These are phyloP conservation scores for Xenopus laevis DNA, from an alignment of 2,113 vertebrate species.

Conservation along the genomic window DNA sequence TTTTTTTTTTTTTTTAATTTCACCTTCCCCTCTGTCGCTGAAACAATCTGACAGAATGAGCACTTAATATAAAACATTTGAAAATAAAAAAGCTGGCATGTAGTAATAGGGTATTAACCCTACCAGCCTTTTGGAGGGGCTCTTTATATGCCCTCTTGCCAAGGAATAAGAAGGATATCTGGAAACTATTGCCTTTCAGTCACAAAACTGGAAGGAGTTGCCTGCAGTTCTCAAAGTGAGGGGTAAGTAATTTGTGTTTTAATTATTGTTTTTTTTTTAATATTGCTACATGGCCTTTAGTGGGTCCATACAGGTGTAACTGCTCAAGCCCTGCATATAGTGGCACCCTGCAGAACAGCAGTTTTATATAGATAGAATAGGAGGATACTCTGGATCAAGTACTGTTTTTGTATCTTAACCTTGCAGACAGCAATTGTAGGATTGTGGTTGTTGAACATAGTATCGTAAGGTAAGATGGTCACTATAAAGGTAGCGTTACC, in stretches of 20 bases:
- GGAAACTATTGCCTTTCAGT: neutral
- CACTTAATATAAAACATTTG: slow-evolving; percentile 68
- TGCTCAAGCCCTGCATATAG: too few relatives aligned
- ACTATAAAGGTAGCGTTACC: too few relatives aligned
- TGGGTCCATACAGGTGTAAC: too few relatives aligned
- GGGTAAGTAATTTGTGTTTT: slow-evolving; percentile 15
- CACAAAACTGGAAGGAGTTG: slow-evolving; percentile 23
- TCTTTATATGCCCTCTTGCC: neutral
- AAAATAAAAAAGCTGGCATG: slow-evolving; percentile 16
- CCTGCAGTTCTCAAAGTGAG: neutral
- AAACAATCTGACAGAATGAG: slow-evolving; percentile 80
- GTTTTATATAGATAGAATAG: too few relatives aligned
- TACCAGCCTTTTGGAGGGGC: slow-evolving; percentile 7
- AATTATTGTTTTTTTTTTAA: too few relatives aligned
- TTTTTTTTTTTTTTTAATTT: slow-evolving; percentile 49
- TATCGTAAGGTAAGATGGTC: too few relatives aligned
- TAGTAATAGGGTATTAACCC: slow-evolving; percentile 7
- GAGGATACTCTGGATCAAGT: too few relatives aligned
- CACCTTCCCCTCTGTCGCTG: slow-evolving; percentile 53
- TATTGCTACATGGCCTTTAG: too few relatives aligned
- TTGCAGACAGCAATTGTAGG: too few relatives aligned
- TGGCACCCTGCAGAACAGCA: too few relatives aligned
- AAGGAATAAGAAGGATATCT: neutral
- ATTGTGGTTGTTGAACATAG: too few relatives aligned
- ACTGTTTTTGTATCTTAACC: too few relatives aligned